Evolutionary conservation across 2,888 invertebrate species (phyloP).

Genomic region (Macrophya annulata): DNA sequence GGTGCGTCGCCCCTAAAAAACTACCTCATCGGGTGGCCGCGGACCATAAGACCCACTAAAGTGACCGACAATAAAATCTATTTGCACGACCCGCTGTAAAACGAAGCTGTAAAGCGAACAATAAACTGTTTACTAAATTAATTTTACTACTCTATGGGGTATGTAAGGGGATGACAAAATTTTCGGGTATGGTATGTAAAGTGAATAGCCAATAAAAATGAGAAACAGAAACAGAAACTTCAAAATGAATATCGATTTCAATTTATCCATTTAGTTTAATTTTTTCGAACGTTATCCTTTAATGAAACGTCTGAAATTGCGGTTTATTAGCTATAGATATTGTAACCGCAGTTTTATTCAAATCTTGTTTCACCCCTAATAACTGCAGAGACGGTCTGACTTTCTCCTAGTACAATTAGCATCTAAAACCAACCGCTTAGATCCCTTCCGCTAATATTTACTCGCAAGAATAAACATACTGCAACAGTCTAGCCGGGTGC

Average conservation of each 20-base stretch:
- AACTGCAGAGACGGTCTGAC: not conserved
- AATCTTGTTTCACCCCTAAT: conserved; percentile 37
- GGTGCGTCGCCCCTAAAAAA: not conserved
- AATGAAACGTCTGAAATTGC: not conserved
- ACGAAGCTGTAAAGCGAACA: conserved; percentile 68
- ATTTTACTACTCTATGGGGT: conserved; percentile 69
- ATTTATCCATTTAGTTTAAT: not conserved
- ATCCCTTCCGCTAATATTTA: conserved; percentile 56
- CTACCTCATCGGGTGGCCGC: not conserved
- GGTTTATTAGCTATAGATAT: not conserved
- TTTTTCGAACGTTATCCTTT: not conserved
- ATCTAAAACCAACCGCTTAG: conserved; percentile 47
- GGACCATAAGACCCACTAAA: conserved; percentile 34
- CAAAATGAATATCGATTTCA: not conserved
- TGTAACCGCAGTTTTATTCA: conserved; percentile 29
- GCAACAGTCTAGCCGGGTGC: conserved; percentile 22
- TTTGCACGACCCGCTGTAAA: conserved; percentile 73
- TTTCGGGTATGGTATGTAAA: conserved; percentile 54
- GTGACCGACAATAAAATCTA: conserved; percentile 69
- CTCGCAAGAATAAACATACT: conserved; percentile 52
- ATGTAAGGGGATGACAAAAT: conserved; percentile 55
- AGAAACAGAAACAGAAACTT: not conserved
- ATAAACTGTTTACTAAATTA: conserved; percentile 75
- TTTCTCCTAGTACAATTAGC: conserved; percentile 47
- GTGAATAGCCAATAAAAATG: conserved; percentile 16